Conservation (phyloP, 2,888 invertebrate genomes). For the Leucania comma region DNA sequence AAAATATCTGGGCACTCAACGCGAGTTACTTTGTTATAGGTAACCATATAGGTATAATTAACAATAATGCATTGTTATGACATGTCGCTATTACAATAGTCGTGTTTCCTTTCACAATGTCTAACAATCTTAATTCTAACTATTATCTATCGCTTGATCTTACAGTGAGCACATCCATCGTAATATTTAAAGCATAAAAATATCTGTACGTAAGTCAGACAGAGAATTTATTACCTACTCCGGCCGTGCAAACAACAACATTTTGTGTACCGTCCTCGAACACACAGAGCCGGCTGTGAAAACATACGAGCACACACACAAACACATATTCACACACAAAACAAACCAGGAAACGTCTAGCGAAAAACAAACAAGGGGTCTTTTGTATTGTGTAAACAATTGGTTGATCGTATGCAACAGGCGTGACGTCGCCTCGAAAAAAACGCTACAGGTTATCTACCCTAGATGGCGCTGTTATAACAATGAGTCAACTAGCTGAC, state of each 20-base stretch:
- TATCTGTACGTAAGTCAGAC: conserved; percentile 69
- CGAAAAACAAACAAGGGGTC: conserved; percentile 91
- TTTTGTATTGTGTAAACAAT: conserved; percentile 91
- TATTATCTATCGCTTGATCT: conserved; percentile 53
- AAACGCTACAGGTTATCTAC: conserved; percentile 82
- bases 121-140: conserved; percentile 56
- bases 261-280: conserved; percentile 86
- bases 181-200: conserved; percentile 68
- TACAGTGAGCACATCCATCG: conserved; percentile 52
- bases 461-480: conserved; percentile 77
- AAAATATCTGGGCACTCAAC: conserved; percentile 22
- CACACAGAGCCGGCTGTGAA: conserved; percentile 87
- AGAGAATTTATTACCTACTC: conserved; percentile 85
- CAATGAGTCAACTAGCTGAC: conserved; percentile 32
- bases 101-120: conserved; percentile 59
- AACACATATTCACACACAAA: conserved; percentile 84
- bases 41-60: conserved; percentile 58
- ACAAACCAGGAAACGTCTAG: conserved; percentile 91
- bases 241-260: conserved; percentile 86
- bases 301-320: conserved; percentile 81
- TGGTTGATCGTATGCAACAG: conserved; percentile 88
- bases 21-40: conserved; percentile 34
- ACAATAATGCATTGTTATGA: conserved; percentile 58
- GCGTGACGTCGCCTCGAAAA: conserved; percentile 84
- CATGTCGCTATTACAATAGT: conserved; percentile 52